phyloP scores from a whole-genome alignment of 2,797 vertebrate species.

The Lacerta bilineata region DNA sequence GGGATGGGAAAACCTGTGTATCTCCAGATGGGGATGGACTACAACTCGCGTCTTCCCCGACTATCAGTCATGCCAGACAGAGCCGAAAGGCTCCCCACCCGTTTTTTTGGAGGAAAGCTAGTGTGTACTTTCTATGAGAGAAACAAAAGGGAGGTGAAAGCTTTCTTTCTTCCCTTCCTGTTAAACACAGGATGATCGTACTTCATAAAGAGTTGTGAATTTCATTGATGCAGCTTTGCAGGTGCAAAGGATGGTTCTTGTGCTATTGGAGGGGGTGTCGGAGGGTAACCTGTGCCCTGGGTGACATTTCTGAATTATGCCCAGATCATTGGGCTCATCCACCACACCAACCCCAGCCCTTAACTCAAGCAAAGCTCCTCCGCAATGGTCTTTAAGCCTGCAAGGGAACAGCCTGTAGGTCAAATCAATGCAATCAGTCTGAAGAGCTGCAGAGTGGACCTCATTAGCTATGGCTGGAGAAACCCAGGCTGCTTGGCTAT shows the following conservation, averaged over 20 bases:
- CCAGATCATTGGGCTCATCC: neutral
- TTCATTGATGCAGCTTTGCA: neutral
- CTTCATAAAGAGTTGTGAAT: neutral
- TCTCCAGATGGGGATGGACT: no score
- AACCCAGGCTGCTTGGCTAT: conserved; percentile 7
- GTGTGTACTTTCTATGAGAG: neutral
- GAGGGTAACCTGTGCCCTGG: neutral
- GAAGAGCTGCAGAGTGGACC: conserved; percentile 7
- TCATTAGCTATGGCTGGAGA: conserved; percentile 9
- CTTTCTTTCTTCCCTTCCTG: no score
- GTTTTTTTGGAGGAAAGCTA: no score
- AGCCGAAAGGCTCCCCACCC: no score
- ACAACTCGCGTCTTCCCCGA: no score
- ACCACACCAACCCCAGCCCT: neutral
- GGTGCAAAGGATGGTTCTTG: neutral
- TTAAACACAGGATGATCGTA: no score
- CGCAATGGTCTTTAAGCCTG: neutral
- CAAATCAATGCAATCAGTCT: neutral
- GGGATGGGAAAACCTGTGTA: no score
- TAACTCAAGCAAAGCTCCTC: neutral
- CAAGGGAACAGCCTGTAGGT: neutral
- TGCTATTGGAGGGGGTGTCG: neutral
- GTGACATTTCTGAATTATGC: neutral
- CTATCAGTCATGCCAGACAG: no score
- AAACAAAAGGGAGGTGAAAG: no score